A percentile compares a stretch with the other conserved stretches of the same genome.
These are phyloP conservation scores for Cryptomyrus ogoouensis DNA, from an alignment of 2,113 vertebrate genomes.

Conservation along the genomic window DNA sequence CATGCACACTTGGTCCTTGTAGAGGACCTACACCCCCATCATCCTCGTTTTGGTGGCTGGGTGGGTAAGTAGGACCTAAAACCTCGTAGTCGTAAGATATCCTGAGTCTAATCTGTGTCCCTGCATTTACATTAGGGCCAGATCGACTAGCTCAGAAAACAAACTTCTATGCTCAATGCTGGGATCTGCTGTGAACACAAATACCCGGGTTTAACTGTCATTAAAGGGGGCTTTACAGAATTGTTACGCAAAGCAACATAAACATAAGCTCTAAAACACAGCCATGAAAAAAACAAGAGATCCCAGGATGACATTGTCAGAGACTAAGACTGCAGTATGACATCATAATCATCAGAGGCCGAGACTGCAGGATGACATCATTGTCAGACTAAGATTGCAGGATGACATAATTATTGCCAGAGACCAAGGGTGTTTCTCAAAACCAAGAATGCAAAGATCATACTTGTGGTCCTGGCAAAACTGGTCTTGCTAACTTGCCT, in stretches of 20 bases:
- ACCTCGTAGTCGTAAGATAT: constrained; percentile 40
- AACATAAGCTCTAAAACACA: neutral
- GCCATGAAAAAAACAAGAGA: neutral
- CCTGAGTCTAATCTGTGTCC: constrained; percentile 14
- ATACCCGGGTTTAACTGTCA: neutral
- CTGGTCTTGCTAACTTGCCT: too few relatives aligned
- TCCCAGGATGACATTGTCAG: neutral
- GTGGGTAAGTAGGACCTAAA: constrained; percentile 19
- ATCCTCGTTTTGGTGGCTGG: constrained; percentile 6
- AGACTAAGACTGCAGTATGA: neutral
- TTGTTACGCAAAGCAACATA: neutral
- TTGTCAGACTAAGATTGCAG: neutral
- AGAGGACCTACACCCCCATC: constrained; percentile 23
- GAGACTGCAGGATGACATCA: neutral
- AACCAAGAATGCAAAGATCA: too few relatives aligned
- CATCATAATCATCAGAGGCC: neutral
- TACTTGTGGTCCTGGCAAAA: too few relatives aligned
- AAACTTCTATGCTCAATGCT: neutral
- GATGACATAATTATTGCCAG: neutral
- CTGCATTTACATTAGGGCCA: constrained; percentile 29
- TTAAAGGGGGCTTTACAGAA: neutral
- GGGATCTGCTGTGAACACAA: neutral
- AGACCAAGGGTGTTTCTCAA: too few relatives aligned
- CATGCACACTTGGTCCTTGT: neutral
- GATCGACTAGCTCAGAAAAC: constrained; percentile 27